Base-by-base conservation (phyloP, 2,797 vertebrate species). In the Sparidentex hasta region DNA sequence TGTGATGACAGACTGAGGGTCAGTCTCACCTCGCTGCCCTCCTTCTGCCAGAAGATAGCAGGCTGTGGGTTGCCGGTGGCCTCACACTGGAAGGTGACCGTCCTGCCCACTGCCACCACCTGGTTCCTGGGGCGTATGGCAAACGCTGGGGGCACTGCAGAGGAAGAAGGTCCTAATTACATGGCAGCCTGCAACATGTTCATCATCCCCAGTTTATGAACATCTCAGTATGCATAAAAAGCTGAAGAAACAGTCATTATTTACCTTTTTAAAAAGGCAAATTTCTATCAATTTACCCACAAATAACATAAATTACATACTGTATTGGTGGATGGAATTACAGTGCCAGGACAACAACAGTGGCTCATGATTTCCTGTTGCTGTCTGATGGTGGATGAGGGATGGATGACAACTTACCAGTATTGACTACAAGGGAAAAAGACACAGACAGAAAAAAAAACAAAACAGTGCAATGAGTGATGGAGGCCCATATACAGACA, bases 41-140 rank as follows among this genome's bases (percentile, higher is more conserved):
- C 98, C 91, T 96, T 96, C 90, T 98, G 92, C 98, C 98, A 99
- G 94, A 99, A 99, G 90, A 99, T 98, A 78, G 98, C 98, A 20
- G 98, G 98, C 86, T 97, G 98, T 13, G 98, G 98, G 82, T 97
- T 98, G 64, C 98, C 98, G 0, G 97, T 97, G 66, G 97, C 97
- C 90, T 98, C 97, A 73, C 98, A 99, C 85, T 97, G 97, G 92
- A 98, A 98, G 81, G 97, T 98, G 84, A 98, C 97, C 0, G 96
- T 98, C 87, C 97, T 95, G 57, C 98, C 97, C 90, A 96, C 91
- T 0, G 97, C 95, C 86, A 95, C 96, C 82, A 97, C 96, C 90
- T 98, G 97, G 92, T 99, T 98, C 72, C 97, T 96, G 76, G 98
- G 98, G 75, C 96, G 97, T 64, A 97, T 94, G 74, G 96, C 96